phyloP scores from a whole-genome alignment of 2,113 vertebrate genomes.

The Cyanistes caeruleus region DNA sequence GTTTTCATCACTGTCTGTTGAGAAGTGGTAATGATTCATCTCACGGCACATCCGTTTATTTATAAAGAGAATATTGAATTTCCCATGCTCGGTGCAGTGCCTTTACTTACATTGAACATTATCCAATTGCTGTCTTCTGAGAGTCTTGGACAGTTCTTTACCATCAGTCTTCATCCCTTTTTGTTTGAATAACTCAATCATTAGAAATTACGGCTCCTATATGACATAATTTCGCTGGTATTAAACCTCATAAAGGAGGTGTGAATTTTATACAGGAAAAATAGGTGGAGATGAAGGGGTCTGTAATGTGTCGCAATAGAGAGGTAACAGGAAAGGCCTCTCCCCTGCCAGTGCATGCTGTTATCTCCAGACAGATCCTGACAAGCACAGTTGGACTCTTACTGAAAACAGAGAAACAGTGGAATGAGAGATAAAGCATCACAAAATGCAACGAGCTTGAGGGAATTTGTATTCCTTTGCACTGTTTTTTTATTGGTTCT shows the following conservation, averaged over 20 bases:
- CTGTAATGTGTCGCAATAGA: background rate
- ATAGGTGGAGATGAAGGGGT: background rate
- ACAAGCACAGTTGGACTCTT: slow-evolving; percentile 25
- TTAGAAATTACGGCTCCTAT: background rate
- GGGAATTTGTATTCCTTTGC: background rate
- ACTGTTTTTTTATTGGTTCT: background rate
- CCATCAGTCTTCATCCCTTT: background rate
- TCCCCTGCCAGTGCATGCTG: background rate
- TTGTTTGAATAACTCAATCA: background rate
- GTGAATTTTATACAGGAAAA: background rate
- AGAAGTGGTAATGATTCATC: background rate
- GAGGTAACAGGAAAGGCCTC: background rate
- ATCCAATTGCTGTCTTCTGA: background rate
- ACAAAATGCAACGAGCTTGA: background rate
- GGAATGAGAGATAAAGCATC: slow-evolving; percentile 2
- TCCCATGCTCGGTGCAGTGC: background rate
- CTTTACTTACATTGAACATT: background rate
- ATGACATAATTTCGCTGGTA: background rate
- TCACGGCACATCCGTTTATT: background rate
- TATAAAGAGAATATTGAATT: background rate
- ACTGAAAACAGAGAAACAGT: background rate
- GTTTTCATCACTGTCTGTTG: slow-evolving; percentile 8
- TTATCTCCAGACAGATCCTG: background rate
- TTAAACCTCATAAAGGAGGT: background rate
- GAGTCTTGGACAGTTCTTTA: background rate